Conservation (phyloP, 2,797 vertebrate genomes). For the Lacerta viridis region DNA sequence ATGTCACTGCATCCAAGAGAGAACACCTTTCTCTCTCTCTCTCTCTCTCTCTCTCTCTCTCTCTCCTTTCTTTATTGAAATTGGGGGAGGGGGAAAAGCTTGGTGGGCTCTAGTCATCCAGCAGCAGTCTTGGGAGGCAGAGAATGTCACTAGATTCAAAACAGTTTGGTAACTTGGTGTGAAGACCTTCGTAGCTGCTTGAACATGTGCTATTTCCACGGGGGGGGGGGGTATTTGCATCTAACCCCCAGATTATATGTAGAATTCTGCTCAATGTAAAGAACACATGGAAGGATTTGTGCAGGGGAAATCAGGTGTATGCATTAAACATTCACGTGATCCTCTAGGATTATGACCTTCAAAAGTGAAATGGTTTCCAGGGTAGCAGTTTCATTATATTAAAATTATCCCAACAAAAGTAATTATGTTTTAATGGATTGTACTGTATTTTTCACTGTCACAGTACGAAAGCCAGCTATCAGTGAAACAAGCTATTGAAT, state of each 20-base stretch:
- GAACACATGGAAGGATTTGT: neutral
- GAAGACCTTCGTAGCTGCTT: neutral
- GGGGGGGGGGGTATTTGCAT: neutral
- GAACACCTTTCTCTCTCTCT: no score
- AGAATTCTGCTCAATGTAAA: neutral
- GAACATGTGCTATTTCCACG: neutral
- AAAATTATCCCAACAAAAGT: constrained; percentile 15
- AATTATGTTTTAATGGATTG: constrained; percentile 2
- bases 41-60: no score
- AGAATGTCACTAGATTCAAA: neutral
- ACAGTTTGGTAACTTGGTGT: neutral
- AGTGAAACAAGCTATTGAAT: constrained; percentile 20
- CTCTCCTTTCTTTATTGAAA: no score
- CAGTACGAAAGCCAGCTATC: neutral
- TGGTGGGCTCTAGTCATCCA: no score
- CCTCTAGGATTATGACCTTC: neutral
- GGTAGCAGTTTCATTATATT: neutral
- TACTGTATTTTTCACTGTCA: constrained; percentile 13
- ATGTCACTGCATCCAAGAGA: no score
- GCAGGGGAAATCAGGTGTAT: neutral
- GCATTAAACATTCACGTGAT: neutral
- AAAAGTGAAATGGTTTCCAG: constrained; percentile 3
- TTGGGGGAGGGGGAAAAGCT: no score
- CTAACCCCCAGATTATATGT: neutral
- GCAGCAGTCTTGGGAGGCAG: no score